phyloP scores from a whole-genome alignment of 1,140 invertebrate genomes.

The Eulimnadia texana region DNA sequence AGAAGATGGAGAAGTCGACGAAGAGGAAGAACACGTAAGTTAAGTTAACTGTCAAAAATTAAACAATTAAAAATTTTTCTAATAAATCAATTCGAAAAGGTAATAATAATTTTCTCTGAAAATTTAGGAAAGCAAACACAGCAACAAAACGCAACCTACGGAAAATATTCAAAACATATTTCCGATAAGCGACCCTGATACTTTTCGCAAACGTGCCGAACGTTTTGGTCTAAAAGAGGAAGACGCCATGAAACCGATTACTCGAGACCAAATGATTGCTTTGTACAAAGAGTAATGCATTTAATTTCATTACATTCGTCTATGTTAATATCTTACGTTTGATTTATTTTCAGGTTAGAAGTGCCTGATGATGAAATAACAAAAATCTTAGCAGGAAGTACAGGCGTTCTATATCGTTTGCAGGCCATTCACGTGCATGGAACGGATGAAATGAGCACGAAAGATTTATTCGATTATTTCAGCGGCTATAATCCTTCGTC shows the following conservation, averaged over 20 bases:
- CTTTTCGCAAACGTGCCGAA: constrained; percentile 16
- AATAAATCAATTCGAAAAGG: background rate
- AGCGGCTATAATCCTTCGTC: constrained; percentile 50
- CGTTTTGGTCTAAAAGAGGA: constrained; percentile 16
- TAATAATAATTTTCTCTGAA: background rate
- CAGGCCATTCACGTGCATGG: constrained; percentile 59
- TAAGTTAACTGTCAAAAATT: background rate
- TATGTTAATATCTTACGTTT: constrained; percentile 15
- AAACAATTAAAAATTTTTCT: background rate
- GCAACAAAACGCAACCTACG: background rate
- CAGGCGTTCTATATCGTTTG: constrained; percentile 32
- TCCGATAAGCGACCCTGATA: constrained; percentile 12
- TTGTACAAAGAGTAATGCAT: constrained; percentile 18
- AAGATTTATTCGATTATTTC: constrained; percentile 65
- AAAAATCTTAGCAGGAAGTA: constrained; percentile 35
- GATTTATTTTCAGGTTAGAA: constrained; percentile 37
- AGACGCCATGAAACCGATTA: constrained; percentile 1
- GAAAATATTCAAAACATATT: constrained; percentile 11
- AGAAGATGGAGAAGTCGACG: constrained; percentile 21
- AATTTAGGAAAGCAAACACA: background rate
- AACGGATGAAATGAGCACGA: constrained; percentile 53
- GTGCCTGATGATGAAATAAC: constrained; percentile 36
- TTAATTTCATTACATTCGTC: background rate
- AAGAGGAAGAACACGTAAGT: background rate
- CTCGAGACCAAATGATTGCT: constrained; percentile 17